Conservation (phyloP, 2,113 vertebrate species). For the Osmerus eperlanus region DNA sequence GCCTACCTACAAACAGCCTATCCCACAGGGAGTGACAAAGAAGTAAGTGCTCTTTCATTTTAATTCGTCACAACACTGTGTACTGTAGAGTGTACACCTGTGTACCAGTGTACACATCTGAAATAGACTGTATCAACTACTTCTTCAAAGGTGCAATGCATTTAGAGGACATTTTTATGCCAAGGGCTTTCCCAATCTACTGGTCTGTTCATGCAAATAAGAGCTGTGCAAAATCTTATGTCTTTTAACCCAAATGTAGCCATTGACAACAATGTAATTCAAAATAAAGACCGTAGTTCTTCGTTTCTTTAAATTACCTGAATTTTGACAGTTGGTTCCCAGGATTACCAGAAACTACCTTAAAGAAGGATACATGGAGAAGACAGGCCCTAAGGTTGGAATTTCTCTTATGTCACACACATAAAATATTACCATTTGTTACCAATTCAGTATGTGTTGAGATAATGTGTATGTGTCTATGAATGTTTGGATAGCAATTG, state of each 20-base stretch:
- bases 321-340: constrained; percentile 69
- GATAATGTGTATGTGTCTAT: background rate
- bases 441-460: background rate
- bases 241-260: no score
- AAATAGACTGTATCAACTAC: no score
- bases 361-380: constrained; percentile 86
- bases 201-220: background rate
- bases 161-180: constrained; percentile 20
- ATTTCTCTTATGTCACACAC: background rate
- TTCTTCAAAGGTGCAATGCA: background rate
- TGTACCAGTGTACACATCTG: no score
- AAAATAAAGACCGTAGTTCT: background rate
- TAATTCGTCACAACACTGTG: no score
- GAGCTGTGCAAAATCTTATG: no score
- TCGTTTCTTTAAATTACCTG: background rate
- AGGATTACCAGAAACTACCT: constrained; percentile 78
- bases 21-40: constrained; percentile 75
- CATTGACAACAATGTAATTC: no score
- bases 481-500: constrained; percentile 72
- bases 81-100: no score
- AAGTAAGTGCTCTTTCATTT: constrained; percentile 69
- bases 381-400: constrained; percentile 82
- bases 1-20: constrained; percentile 82
- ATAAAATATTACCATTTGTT: background rate
- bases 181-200: background rate